These are phyloP conservation scores for Oreochromis spilurus DNA, from an alignment of 2,113 vertebrate species.

Conservation along the genomic window DNA sequence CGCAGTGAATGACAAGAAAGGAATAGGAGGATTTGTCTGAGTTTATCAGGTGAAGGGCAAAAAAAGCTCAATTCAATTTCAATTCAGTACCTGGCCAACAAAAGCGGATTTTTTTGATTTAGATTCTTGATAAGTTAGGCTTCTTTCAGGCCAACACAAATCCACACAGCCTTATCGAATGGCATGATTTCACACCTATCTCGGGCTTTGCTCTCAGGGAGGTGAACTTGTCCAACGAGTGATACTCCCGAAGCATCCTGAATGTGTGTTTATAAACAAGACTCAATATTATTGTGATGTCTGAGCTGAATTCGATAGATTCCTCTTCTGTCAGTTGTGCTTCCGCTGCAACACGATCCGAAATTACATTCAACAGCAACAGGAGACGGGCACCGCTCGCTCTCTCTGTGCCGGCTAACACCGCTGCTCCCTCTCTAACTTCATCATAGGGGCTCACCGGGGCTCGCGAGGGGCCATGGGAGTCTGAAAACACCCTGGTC, in stretches of 20 bases:
- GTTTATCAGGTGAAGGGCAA: constrained; percentile 39
- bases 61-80: neutral
- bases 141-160: neutral
- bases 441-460: constrained; percentile 61
- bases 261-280: constrained; percentile 72
- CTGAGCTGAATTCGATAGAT: constrained; percentile 72
- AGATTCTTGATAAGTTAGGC: neutral
- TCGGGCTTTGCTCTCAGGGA: neutral
- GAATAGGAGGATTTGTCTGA: constrained; percentile 5
- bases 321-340: constrained; percentile 60
- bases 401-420: neutral
- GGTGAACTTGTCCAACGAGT: neutral
- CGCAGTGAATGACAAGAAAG: constrained; percentile 34
- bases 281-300: constrained; percentile 73
- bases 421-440: constrained; percentile 61
- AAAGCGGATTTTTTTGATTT: neutral
- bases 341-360: constrained; percentile 67
- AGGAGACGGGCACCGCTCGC: constrained; percentile 51
- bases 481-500: constrained; percentile 66
- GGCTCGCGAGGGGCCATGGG: constrained; percentile 50
- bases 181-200: neutral
- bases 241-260: constrained; percentile 52
- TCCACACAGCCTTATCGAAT: neutral
- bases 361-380: constrained; percentile 68
- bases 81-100: neutral